Evolutionary conservation across 1,140 invertebrate genomes (phyloP).

Genomic region (Carcinoscorpius rotundicauda): DNA sequence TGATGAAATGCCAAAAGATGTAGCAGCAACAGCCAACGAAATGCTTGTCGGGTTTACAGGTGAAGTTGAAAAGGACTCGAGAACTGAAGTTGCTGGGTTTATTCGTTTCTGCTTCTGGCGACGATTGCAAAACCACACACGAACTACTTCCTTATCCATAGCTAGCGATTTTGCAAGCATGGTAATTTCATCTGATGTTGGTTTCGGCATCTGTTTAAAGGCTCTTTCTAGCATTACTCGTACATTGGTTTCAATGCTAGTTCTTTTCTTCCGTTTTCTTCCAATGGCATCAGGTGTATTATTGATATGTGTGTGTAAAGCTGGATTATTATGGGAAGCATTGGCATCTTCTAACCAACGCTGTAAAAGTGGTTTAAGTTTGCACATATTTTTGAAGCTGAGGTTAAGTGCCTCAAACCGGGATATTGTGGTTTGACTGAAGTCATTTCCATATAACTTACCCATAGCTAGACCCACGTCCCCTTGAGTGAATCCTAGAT

Average conservation of each 20-base stretch:
- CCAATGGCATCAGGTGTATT: constrained; percentile 74
- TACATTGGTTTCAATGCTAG: constrained; percentile 91
- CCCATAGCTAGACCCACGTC: constrained; percentile 98
- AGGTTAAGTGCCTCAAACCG: constrained; percentile 96
- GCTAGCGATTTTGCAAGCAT: constrained; percentile 78
- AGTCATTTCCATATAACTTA: constrained; percentile 96
- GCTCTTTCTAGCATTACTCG: constrained; percentile 85
- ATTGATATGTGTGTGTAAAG: constrained; percentile 54
- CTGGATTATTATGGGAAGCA: constrained; percentile 67
- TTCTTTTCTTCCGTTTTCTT: constrained; percentile 88
- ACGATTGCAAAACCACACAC: constrained; percentile 98
- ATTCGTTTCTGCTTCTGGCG: constrained; percentile 98
- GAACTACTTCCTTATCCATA: constrained; percentile 96
- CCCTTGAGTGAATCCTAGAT: constrained; percentile 87
- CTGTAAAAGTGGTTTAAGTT: constrained; percentile 89
- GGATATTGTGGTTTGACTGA: constrained; percentile 97
- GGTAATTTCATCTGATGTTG: constrained; percentile 90
- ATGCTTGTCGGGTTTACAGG: no score
- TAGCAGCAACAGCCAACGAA: no score
- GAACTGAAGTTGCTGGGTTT: constrained; percentile 50
- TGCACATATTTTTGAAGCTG: constrained; percentile 99
- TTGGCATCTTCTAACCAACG: constrained; percentile 97
- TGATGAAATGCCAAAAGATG: not conserved
- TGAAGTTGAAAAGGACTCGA: no score
- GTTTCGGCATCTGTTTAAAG: constrained; percentile 90